Percentiles rank a stretch among this genome's conserved stretches.
Evolutionary conservation across 2,797 vertebrate genomes (phyloP).

Genomic region (Cephalopachus bancanus): DNA sequence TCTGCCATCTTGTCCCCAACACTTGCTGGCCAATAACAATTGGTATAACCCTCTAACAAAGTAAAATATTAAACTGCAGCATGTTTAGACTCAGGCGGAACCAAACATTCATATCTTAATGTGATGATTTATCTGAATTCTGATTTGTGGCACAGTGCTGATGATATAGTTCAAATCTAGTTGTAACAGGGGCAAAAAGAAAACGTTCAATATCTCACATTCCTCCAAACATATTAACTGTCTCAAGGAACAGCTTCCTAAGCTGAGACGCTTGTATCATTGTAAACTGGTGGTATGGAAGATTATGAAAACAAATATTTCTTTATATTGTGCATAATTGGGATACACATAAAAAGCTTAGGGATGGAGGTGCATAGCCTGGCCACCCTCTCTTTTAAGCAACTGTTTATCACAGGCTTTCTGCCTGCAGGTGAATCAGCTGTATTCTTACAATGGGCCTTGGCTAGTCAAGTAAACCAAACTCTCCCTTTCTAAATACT

Average conservation of each 20-base stretch:
- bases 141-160: background rate
- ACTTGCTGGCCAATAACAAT: background rate
- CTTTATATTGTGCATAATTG: background rate
- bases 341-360: background rate
- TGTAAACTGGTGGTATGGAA: background rate
- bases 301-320: background rate
- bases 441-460: background rate
- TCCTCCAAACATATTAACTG: background rate
- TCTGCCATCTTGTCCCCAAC: background rate
- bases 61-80: background rate
- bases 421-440: background rate
- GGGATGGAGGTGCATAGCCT: background rate
- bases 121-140: conserved; percentile 44
- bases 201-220: background rate
- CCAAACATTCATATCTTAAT: conserved; percentile 8
- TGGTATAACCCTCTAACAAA: background rate
- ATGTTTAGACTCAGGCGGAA: background rate
- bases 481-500: background rate
- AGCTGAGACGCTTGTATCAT: background rate
- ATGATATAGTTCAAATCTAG: conserved; percentile 14
- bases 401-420: conserved; percentile 38
- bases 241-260: background rate
- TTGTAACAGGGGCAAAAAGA: background rate
- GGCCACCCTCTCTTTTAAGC: conserved; percentile 15
- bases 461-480: conserved; percentile 38